These are phyloP conservation scores for Chelmon rostratus DNA, from an alignment of 2,797 vertebrate genomes.

Conservation along the genomic window DNA sequence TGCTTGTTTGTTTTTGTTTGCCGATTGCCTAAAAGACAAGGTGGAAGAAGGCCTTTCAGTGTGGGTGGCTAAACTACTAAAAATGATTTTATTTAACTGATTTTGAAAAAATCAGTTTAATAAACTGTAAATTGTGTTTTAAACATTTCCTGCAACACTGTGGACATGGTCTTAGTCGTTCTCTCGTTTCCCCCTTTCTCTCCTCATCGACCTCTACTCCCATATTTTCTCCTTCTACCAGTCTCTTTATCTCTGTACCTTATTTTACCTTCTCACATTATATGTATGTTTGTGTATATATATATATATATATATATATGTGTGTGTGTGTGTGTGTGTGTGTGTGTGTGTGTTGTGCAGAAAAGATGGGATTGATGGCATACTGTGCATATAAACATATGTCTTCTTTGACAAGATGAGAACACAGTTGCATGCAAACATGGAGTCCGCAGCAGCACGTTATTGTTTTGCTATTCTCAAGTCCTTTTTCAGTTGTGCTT, in stretches of 20 bases:
- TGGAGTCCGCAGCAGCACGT: neutral
- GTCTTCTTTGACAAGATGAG: neutral
- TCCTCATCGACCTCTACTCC: neutral
- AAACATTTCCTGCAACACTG: neutral
- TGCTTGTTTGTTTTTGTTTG: neutral
- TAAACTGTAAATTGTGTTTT: neutral
- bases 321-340: too few relatives aligned
- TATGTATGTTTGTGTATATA: too few relatives aligned
- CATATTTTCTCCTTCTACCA: neutral
- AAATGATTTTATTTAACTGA: neutral
- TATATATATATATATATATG: too few relatives aligned
- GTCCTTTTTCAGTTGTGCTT: conserved; percentile 5
- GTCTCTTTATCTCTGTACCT: neutral
- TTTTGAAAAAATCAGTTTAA: neutral
- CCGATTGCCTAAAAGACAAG: neutral
- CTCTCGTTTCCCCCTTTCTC: neutral
- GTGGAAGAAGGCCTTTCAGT: neutral
- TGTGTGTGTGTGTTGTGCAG: too few relatives aligned
- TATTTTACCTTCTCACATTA: too few relatives aligned
- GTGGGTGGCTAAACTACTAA: neutral
- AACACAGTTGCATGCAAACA: neutral
- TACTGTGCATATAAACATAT: too few relatives aligned
- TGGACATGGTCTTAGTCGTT: neutral
- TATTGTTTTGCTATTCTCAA: neutral
- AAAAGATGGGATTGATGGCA: too few relatives aligned